Evolutionary conservation across 1,140 invertebrate species (phyloP), one percentile per base, ranked within the genome.

Genomic region (Drosophila setifemur): DNA sequence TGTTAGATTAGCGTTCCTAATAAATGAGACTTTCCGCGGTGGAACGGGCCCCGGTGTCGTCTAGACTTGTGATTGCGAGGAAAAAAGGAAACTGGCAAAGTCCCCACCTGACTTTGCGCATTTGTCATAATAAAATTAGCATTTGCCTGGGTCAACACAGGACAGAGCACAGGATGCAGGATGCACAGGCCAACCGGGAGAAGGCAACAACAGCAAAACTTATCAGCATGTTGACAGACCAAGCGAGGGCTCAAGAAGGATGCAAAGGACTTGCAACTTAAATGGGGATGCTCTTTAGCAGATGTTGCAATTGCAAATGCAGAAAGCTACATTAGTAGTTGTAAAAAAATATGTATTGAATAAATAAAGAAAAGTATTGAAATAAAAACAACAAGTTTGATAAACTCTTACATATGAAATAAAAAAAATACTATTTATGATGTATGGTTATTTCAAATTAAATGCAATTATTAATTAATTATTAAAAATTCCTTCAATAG

Each of bases 91-190:
- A n/a, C 50, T 60, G 39, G 29, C 50, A n/a, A 40, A 61, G 18
- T 47, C 71, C 12, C 61, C 47, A 63, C 58, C 35, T 52, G 57
- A 70, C 55, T 53, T 26, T 53, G 60, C 40, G 68, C 78, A 77
- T 77, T 83, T 83, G 78, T 83, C 78, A 82, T 83, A 82, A 82
- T 82, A 70, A 77, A 82, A 82, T 73, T 70, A 83, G 63, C 69
- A 73, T 83, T 82, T 73, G 57, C 70, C 57, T 74, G 70, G 75
- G 70, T 74, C 75, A 79, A 48, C 50, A 29, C 33, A 18, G 37
- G 29, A 18, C 33, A 28, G 35, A 11, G 26, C 16, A 33, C 26
- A 39, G 60, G 42, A 61, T 37, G 29, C 60, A 44, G 42, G 42
- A 44, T 44, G 42, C 42, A n/a, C n/a, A 64, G 25, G 42, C 14